A percentile compares a stretch with the other conserved stretches of the same genome.
Evolutionary conservation across 37 sponge, comb jelly and placozoan species (phyloP).

Genomic region (Ephydatia muelleri): DNA sequence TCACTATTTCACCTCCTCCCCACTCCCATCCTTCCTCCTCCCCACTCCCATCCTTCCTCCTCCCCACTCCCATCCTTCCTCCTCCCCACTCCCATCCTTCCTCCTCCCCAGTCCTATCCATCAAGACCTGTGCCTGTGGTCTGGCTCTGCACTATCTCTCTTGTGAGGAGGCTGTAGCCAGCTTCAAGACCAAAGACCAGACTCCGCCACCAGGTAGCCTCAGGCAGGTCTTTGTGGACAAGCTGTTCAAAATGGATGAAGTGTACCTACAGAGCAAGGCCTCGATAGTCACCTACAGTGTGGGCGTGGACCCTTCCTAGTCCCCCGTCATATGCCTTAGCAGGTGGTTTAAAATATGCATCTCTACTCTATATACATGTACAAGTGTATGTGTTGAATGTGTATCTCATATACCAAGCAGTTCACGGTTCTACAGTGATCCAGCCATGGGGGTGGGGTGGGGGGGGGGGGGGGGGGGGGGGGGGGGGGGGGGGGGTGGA

Average conservation of each 20-base stretch:
- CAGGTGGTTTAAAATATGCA: background rate
- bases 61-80: background rate
- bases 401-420: background rate
- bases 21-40: background rate
- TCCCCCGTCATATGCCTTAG: background rate
- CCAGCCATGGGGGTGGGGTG: no score
- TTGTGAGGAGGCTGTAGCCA: slow-evolving; percentile 30
- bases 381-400: background rate
- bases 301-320: slow-evolving; percentile 8
- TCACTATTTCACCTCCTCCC: background rate
- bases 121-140: slow-evolving; percentile 44
- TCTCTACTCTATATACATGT: background rate
- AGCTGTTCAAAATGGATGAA: slow-evolving; percentile 40
- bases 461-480: background rate
- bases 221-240: slow-evolving; percentile 36
- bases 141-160: slow-evolving; percentile 54
- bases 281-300: slow-evolving; percentile 6
- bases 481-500: background rate
- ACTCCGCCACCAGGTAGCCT: slow-evolving; percentile 47
- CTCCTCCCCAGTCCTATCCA: background rate
- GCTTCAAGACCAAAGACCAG: background rate
- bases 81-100: background rate
- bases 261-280: slow-evolving; percentile 15
- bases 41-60: background rate
- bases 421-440: no score